Evolutionary conservation across 2,797 vertebrate genomes (phyloP), one percentile per base, ranked within the genome.

Genomic region (Ctenosaura bakeri): DNA sequence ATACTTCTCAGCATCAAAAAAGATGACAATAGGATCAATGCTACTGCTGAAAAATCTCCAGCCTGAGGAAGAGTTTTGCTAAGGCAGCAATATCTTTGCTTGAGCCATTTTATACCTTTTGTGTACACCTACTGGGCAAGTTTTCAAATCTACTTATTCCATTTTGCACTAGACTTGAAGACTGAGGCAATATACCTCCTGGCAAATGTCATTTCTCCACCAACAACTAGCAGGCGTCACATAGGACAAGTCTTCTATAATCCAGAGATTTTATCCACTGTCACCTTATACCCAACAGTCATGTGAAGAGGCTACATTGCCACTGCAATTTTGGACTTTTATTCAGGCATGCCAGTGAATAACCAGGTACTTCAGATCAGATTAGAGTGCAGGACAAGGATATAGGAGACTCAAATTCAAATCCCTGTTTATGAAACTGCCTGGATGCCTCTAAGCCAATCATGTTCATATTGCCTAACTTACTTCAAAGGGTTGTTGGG

Each of bases 11-110:
- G 78, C 24, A 46, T 81, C 89, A 62, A 86, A 59, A 81, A 26
- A 32, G 77, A 26, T 81, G 88, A 20, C 14, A 77, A 89, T 35
- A 52, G 29, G 59, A 64, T 77, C 54, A 89, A 64, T 29, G 66
- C 6, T 35, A 8, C 66, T 35, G 59, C 54, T n/a, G n/a, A 64
- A 76, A 76, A 76, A 83, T 59, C 18, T 62, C 50, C 79, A 54
- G 4, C 32, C 54, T 83, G 32, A 42, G 38, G 69, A 83, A 83
- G 54, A 81, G 32, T 74, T 86, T 74, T 79, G 77, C n/a, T 54
- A 88, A 66, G 16, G 24, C 26, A 26, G 7, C 66, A 80, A 80
- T 24, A 46, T 66, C 82, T 74, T 73, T 46, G 38, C 42, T 77
- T 66, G 20, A n/a, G 13, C 7, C 20, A 14, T 35, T 38, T 29